phyloP scores from a whole-genome alignment of 2,888 invertebrate genomes.

The Apamea monoglypha region DNA sequence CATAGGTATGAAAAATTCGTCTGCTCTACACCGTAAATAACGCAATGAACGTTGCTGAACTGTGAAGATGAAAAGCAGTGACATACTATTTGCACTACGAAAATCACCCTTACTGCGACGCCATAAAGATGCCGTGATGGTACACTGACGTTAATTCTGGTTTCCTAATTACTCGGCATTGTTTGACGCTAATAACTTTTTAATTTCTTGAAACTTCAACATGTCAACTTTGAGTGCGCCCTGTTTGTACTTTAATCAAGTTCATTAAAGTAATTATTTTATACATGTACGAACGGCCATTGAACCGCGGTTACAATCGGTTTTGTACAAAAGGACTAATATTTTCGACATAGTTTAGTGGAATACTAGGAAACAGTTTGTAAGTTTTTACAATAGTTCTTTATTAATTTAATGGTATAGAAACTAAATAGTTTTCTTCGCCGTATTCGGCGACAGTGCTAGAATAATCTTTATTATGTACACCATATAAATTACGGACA shows the following conservation, averaged over 20 bases:
- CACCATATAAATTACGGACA: no score
- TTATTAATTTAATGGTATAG: no score
- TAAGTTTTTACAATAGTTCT: no score
- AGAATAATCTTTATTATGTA: no score
- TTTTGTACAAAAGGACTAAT: not conserved
- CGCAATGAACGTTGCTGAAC: not conserved
- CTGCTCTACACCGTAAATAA: no score
- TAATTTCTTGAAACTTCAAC: conserved; percentile 6
- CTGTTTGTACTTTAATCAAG: conserved; percentile 24
- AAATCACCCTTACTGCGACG: not conserved
- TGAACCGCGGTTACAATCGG: conserved; percentile 9
- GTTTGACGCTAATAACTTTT: conserved; percentile 7
- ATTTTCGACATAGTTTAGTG: no score
- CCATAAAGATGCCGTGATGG: not conserved
- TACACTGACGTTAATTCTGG: not conserved
- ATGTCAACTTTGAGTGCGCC: conserved; percentile 15
- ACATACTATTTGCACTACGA: not conserved
- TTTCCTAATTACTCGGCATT: conserved; percentile 3
- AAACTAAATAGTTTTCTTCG: no score
- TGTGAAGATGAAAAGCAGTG: not conserved
- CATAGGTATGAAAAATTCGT: no score
- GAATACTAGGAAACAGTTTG: no score
- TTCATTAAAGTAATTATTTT: conserved; percentile 22
- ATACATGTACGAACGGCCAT: conserved; percentile 6
- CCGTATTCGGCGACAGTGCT: no score